phyloP scores from a whole-genome alignment of 2,113 vertebrate species.

The Cynoglossus semilaevis region DNA sequence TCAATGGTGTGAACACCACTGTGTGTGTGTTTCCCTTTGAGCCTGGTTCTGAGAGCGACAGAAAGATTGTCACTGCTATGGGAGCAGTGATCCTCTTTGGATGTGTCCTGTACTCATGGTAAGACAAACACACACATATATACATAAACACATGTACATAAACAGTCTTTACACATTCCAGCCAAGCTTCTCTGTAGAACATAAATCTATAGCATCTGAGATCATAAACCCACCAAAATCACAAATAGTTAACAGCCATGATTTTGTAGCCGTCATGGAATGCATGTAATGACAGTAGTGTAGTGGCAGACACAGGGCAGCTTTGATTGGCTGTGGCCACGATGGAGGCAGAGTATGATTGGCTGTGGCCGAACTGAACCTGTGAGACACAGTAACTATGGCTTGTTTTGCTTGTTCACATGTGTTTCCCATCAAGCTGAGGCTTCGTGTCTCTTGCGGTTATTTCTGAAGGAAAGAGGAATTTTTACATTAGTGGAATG shows the following conservation, averaged over 20 bases:
- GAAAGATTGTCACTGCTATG: slow-evolving; percentile 83
- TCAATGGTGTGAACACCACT: slow-evolving; percentile 79
- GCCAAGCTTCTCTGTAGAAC: background rate
- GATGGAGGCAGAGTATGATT: slow-evolving; percentile 27
- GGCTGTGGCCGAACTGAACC: slow-evolving; percentile 25
- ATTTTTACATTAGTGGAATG: slow-evolving; percentile 31
- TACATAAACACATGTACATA: slow-evolving; percentile 6
- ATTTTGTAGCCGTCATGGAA: slow-evolving; percentile 1
- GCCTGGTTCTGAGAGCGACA: slow-evolving; percentile 81
- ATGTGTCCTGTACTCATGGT: slow-evolving; percentile 96
- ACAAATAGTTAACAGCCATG: slow-evolving; percentile 3
- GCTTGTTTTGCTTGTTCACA: slow-evolving; percentile 46
- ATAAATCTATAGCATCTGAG: background rate
- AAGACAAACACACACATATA: slow-evolving; percentile 38
- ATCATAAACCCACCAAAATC: background rate
- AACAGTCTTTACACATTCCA: slow-evolving; percentile 2
- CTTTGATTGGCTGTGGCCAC: slow-evolving; percentile 49
- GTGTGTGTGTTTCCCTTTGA: slow-evolving; percentile 87
- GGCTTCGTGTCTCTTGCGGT: slow-evolving; percentile 58
- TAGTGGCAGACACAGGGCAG: slow-evolving; percentile 21
- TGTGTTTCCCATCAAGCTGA: slow-evolving; percentile 66
- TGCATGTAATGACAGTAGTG: slow-evolving; percentile 13
- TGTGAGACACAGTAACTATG: slow-evolving; percentile 15
- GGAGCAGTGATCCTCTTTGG: slow-evolving; percentile 84
- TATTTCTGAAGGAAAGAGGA: slow-evolving; percentile 27